These are phyloP conservation scores for Cheumatopsyche charites DNA, from an alignment of 1,140 invertebrate genomes.

Conservation along the genomic window DNA sequence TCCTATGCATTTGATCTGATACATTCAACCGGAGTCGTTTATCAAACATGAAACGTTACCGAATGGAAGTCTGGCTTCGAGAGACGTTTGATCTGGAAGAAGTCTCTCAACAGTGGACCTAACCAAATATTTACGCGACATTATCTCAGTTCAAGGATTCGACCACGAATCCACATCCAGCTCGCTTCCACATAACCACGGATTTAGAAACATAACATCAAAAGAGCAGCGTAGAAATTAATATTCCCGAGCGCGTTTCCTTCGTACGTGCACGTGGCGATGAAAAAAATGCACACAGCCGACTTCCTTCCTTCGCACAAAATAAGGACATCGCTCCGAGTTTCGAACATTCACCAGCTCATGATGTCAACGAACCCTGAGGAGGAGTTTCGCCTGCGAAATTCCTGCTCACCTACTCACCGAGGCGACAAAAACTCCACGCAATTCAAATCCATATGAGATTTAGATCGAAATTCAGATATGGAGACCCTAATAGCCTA, in stretches of 20 bases:
- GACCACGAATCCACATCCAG: background rate
- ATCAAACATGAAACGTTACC: no score
- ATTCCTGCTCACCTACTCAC: conserved; percentile 27
- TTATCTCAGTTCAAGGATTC: background rate
- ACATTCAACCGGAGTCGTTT: no score
- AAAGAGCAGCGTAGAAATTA: background rate
- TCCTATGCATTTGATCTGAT: no score
- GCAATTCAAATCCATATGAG: no score
- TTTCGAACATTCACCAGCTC: background rate
- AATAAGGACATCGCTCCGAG: conserved; percentile 3
- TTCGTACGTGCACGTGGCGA: background rate
- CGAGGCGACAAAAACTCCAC: background rate
- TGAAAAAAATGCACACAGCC: background rate
- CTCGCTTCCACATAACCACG: background rate
- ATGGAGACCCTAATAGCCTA: no score
- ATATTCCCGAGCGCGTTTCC: background rate
- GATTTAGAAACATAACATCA: background rate
- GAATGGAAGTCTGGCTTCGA: no score
- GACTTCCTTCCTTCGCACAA: conserved; percentile 15
- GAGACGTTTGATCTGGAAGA: background rate
- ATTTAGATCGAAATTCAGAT: no score
- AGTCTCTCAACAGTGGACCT: background rate
- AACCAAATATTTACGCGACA: conserved; percentile 10
- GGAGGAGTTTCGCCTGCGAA: background rate
- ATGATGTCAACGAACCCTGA: conserved; percentile 8